A percentile compares a stretch with the other conserved stretches of the same genome.
Conservation (phyloP, 2,113 vertebrate genomes). For the Gallinago jamesoni region DNA sequence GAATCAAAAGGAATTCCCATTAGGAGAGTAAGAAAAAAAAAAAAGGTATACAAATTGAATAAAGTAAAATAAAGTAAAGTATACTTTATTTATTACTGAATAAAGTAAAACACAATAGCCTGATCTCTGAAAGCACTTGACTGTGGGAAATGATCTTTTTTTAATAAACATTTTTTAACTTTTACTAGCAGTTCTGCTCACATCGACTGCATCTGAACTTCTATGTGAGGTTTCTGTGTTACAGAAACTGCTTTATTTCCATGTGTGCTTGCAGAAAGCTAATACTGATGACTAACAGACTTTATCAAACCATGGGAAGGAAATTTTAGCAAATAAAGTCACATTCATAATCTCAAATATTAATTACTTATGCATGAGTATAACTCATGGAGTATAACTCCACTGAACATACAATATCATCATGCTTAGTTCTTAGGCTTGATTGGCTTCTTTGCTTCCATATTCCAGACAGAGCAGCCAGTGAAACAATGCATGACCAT, state of each 20-base stretch:
- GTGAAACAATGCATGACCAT: background rate
- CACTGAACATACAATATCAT: rapidly evolving
- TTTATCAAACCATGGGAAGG: background rate
- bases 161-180: background rate
- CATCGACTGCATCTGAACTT: background rate
- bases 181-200: background rate
- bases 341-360: background rate
- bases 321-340: background rate
- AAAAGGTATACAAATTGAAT: background rate
- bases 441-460: background rate
- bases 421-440: background rate
- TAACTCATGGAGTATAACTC: background rate
- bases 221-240: background rate
- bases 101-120: background rate
- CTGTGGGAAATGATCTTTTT: background rate
- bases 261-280: background rate
- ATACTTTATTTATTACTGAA: background rate
- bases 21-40: background rate
- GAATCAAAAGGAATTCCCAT: background rate
- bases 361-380: background rate
- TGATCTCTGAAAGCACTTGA: background rate
- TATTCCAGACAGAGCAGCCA: background rate
- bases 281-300: background rate
- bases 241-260: background rate
- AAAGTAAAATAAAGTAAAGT: background rate